Conservation (phyloP, 2,797 vertebrate genomes). For the Enteromius fasciolatus region DNA sequence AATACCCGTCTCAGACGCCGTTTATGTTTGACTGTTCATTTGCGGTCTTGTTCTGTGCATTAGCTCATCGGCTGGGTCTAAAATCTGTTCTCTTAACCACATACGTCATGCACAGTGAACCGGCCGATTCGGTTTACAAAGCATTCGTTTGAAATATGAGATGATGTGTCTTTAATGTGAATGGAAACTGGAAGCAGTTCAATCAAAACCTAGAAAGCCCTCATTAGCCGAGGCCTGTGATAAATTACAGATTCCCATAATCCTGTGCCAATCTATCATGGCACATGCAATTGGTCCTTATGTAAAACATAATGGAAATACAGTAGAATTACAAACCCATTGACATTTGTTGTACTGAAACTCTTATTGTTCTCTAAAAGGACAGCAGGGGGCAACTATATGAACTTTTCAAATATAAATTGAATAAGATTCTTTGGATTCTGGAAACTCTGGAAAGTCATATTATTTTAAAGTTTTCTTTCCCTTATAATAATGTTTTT, state of each 20-base stretch:
- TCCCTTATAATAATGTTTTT: neutral
- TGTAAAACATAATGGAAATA: constrained; percentile 20
- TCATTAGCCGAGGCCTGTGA: constrained; percentile 42
- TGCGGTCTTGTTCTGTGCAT: neutral
- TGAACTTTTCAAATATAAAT: neutral
- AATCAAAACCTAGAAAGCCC: constrained; percentile 43
- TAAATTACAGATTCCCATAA: constrained; percentile 46
- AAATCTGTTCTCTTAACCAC: neutral
- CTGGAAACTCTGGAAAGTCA: too few relatives aligned
- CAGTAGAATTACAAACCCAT: neutral
- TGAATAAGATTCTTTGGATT: neutral
- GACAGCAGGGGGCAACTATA: neutral
- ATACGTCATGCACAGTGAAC: constrained; percentile 9
- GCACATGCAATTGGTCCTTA: constrained; percentile 22
- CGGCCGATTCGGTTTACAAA: neutral
- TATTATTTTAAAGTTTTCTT: neutral
- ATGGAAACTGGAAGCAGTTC: constrained; percentile 51
- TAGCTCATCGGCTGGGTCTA: neutral
- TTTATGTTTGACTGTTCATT: neutral
- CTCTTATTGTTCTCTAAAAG: neutral
- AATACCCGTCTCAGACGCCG: neutral
- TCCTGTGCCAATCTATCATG: constrained; percentile 42
- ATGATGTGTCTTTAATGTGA: constrained; percentile 49
- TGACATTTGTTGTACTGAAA: neutral
- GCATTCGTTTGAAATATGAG: constrained; percentile 41